These are phyloP conservation scores for Acrocera orbiculus DNA, from an alignment of 2,888 invertebrate species.

Conservation along the genomic window DNA sequence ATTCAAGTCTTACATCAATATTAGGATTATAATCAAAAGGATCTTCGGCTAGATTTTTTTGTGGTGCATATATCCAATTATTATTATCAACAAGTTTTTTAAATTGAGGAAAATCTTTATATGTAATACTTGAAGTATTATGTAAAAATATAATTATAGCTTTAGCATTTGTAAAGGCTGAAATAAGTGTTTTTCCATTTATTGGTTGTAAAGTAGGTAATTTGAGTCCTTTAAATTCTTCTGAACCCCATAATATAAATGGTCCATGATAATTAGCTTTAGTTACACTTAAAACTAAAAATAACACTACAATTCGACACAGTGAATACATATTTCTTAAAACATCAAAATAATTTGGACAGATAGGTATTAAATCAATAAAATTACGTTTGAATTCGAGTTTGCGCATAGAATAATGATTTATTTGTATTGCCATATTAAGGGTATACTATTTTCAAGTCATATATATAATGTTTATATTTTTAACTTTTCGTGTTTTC, in stretches of 20 bases:
- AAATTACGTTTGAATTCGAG: no score
- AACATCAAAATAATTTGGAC: no score
- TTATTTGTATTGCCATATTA: no score
- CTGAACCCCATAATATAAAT: conserved; percentile 41
- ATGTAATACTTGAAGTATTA: conserved; percentile 36
- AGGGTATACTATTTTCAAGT: no score
- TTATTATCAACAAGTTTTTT: conserved; percentile 34
- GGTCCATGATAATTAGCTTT: conserved; percentile 39
- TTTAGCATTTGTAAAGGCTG: conserved; percentile 37
- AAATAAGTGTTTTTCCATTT: conserved; percentile 37
- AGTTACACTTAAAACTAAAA: conserved; percentile 17
- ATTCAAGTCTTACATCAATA: conserved; percentile 34
- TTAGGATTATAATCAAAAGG: conserved; percentile 42
- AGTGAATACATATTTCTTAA: no score
- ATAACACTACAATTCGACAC: no score
- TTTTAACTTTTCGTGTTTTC: no score
- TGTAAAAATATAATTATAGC: conserved; percentile 43
- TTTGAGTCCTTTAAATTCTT: conserved; percentile 32
- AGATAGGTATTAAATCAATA: no score
- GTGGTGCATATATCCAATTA: conserved; percentile 36
- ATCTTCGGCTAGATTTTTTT: conserved; percentile 38
- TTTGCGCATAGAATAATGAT: no score
- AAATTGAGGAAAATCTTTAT: conserved; percentile 37
- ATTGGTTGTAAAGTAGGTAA: conserved; percentile 35
- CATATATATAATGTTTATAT: no score